These are phyloP conservation scores for Sminthopsis crassicaudata DNA, from an alignment of 2,113 vertebrate species.

Conservation along the genomic window DNA sequence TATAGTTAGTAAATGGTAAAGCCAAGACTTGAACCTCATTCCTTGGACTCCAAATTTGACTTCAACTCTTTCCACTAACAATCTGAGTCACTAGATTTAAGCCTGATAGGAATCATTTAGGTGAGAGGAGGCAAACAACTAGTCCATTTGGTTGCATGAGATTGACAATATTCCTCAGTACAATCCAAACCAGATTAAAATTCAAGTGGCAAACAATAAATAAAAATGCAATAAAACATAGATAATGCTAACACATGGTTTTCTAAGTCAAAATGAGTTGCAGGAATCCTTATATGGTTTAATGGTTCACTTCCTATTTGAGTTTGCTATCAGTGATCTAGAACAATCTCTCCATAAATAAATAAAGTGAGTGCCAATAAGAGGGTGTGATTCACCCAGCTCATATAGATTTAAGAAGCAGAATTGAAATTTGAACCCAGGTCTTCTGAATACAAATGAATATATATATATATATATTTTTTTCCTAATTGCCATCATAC, in stretches of 20 bases:
- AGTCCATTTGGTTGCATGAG: background rate
- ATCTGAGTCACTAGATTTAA: background rate
- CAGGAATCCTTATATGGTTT: background rate
- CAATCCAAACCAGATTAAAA: background rate
- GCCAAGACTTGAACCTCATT: background rate
- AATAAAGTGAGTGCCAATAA: background rate
- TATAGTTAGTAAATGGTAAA: background rate
- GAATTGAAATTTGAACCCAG: background rate
- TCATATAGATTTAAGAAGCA: background rate
- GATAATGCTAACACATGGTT: background rate
- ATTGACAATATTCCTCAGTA: background rate
- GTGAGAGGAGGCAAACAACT: background rate
- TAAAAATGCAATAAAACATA: background rate
- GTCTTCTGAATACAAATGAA: background rate
- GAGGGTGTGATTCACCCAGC: background rate
- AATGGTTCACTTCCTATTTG: background rate
- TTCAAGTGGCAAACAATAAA: background rate
- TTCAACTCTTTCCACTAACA: background rate
- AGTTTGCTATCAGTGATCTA: background rate
- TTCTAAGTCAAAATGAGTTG: background rate
- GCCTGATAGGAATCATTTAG: background rate
- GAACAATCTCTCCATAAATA: background rate
- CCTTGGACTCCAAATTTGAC: background rate
- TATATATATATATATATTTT: background rate
- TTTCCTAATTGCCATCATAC: background rate